phyloP scores from a whole-genome alignment of 2,113 vertebrate genomes.

The Lycaon pictus region DNA sequence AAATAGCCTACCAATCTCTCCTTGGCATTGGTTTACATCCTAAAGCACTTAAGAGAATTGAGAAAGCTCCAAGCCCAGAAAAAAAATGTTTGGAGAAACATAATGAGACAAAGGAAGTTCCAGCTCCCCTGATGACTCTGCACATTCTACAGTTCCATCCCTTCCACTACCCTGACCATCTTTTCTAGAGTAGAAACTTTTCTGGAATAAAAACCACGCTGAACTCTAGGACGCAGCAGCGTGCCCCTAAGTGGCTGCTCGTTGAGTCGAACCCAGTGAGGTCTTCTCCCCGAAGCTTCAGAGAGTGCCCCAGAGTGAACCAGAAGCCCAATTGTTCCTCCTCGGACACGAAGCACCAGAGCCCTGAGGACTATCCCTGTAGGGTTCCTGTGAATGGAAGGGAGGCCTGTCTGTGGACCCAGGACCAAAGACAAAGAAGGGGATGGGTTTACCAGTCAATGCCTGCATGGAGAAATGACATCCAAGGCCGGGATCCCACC shows the following conservation, averaged over 20 bases:
- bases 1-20: conserved; percentile 24
- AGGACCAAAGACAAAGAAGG: not conserved
- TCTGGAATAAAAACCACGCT: not conserved
- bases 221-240: not conserved
- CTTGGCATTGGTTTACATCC: conserved; percentile 45
- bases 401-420: not conserved
- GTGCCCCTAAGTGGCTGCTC: not conserved
- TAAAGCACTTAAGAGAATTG: conserved; percentile 40
- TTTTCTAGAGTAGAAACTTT: conserved; percentile 8
- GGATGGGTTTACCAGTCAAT: not conserved
- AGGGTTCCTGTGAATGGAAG: not conserved
- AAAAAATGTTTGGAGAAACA: conserved; percentile 38
- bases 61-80: not conserved
- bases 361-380: not conserved
- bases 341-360: not conserved
- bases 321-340: not conserved
- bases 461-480: not conserved
- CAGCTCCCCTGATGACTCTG: not conserved
- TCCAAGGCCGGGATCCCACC: not conserved
- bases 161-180: not conserved
- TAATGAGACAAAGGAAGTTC: not conserved
- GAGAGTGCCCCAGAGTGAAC: not conserved
- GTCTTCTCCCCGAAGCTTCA: not conserved
- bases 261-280: not conserved
- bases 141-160: not conserved